Evolutionary conservation across 2,113 vertebrate genomes (phyloP).

Genomic region (Eidolon helvum): DNA sequence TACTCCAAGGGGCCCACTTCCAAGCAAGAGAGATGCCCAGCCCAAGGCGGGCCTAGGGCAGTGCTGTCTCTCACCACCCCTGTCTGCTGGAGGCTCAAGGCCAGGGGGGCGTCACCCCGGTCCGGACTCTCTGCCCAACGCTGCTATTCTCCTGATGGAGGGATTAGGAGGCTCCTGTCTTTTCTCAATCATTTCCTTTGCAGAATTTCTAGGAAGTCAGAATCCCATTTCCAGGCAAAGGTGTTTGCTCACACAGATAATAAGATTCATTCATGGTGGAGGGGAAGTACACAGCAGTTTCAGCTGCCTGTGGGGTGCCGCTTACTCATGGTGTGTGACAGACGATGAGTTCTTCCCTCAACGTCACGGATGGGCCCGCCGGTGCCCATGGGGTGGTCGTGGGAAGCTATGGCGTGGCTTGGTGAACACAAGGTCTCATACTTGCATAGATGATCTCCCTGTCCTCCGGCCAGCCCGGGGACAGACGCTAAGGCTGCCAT

Average conservation of each 20-base stretch:
- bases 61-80: too few species aligned
- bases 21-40: not conserved
- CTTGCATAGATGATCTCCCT: not conserved
- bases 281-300: conserved; percentile 61
- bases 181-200: conserved; percentile 45
- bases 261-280: not conserved
- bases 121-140: not conserved
- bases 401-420: not conserved
- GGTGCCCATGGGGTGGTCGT: not conserved
- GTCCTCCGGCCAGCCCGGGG: not conserved
- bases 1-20: not conserved
- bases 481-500: not conserved
- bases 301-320: not conserved
- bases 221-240: conserved; percentile 74
- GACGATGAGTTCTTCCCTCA: not conserved
- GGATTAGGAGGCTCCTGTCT: not conserved
- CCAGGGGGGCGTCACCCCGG: not conserved
- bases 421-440: not conserved
- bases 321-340: conserved; percentile 42
- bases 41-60: not conserved
- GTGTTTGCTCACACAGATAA: conserved; percentile 70
- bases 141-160: not conserved
- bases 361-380: not conserved
- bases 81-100: accelerated
- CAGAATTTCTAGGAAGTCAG: conserved; percentile 55